These are phyloP conservation scores for Macquaria ambigua DNA, from an alignment of 2,113 vertebrate genomes.

Conservation along the genomic window DNA sequence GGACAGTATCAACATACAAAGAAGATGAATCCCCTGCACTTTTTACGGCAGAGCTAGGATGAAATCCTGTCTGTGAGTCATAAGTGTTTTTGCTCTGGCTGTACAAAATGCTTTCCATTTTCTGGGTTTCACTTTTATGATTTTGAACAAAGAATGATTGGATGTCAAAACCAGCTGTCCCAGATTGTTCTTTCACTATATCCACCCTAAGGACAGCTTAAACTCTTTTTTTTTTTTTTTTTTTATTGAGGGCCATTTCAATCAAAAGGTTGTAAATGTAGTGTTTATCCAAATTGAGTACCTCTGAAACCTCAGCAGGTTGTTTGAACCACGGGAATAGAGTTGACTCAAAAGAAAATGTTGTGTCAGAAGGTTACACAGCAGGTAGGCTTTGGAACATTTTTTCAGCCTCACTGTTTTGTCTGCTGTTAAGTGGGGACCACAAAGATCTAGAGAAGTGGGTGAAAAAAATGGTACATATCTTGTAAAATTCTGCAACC, in stretches of 20 bases:
- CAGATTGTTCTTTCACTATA: slow-evolving; percentile 27
- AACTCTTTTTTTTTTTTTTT: slow-evolving; percentile 35
- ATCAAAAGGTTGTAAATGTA: slow-evolving; percentile 53
- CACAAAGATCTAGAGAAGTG: slow-evolving; percentile 40
- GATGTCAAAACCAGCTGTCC: slow-evolving; percentile 79
- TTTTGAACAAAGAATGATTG: slow-evolving; percentile 66
- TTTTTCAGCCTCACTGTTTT: slow-evolving; percentile 42
- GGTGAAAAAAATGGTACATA: slow-evolving; percentile 2
- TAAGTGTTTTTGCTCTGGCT: slow-evolving; percentile 64
- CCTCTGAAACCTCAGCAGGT: slow-evolving; percentile 55
- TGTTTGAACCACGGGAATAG: slow-evolving; percentile 37
- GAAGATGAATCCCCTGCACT: slow-evolving; percentile 24
- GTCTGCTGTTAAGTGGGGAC: slow-evolving; percentile 39
- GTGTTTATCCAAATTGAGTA: slow-evolving; percentile 67
- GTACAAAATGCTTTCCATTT: slow-evolving; percentile 70
- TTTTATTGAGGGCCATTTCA: slow-evolving; percentile 52
- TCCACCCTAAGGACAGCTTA: slow-evolving; percentile 24
- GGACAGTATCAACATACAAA: slow-evolving; percentile 53
- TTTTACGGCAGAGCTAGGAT: slow-evolving; percentile 35
- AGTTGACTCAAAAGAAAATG: slow-evolving; percentile 50
- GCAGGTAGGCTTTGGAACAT: slow-evolving; percentile 53
- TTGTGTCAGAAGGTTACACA: slow-evolving; percentile 47
- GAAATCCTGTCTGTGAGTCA: slow-evolving; percentile 68
- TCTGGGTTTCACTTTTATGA: slow-evolving; percentile 71
- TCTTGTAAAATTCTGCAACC: slow-evolving; percentile 38